Evolutionary conservation across 2,113 vertebrate species (phyloP).

Genomic region (Muntiacus muntjak): DNA sequence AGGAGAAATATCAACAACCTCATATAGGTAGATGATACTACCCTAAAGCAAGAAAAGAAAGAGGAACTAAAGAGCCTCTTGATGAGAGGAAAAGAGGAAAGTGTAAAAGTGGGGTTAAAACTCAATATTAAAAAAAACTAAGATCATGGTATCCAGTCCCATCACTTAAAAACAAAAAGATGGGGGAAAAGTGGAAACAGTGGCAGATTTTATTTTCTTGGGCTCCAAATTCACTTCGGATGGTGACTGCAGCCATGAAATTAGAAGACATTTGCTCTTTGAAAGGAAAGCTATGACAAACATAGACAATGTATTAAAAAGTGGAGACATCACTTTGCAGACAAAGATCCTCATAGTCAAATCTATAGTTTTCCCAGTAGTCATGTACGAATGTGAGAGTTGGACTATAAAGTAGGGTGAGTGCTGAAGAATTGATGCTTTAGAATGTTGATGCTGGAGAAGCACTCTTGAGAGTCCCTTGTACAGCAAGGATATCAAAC

Average conservation of each 20-base stretch:
- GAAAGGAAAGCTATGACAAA: not conserved
- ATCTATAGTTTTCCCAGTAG: not conserved
- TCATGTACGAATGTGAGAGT: not conserved
- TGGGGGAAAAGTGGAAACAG: not conserved
- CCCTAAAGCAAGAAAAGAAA: not conserved
- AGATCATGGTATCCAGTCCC: not conserved
- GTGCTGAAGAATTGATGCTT: not conserved
- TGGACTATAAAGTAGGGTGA: not conserved
- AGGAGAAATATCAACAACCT: not conserved
- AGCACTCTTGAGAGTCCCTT: not conserved
- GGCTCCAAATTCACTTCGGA: not conserved
- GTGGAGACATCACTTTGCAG: not conserved
- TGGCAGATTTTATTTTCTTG: not conserved
- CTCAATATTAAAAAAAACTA: not conserved
- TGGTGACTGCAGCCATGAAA: not conserved
- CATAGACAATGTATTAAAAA: not conserved
- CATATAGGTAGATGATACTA: not conserved
- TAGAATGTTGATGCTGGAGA: not conserved
- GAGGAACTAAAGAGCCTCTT: not conserved
- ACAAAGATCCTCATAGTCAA: not conserved
- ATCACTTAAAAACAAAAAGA: not conserved
- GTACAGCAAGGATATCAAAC: not conserved
- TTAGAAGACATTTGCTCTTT: not conserved
- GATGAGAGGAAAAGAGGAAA: not conserved
- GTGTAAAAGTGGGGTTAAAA: not conserved